A percentile compares a stretch with the other conserved stretches of the same genome.
Evolutionary conservation across 2,113 vertebrate species (phyloP).

Genomic region (Empidonax traillii): DNA sequence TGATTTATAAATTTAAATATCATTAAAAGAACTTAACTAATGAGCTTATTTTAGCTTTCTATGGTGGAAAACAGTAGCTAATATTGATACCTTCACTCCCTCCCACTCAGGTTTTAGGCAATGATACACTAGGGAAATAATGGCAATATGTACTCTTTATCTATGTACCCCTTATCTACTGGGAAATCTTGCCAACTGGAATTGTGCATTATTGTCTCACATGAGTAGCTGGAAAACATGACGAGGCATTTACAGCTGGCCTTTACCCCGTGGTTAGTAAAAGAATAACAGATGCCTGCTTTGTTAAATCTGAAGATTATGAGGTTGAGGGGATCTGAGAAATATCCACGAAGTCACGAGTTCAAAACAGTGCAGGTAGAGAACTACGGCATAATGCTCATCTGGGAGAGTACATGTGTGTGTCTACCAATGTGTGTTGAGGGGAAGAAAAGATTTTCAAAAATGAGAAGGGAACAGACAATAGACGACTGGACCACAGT

Average conservation of each 20-base stretch:
- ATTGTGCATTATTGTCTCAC: background rate
- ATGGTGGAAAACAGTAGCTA: background rate
- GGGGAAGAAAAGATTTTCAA: background rate
- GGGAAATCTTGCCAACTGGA: background rate
- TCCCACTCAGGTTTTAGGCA: background rate
- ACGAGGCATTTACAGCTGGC: conserved; percentile 10
- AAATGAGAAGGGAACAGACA: background rate
- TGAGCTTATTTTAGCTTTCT: background rate
- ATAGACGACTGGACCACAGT: background rate
- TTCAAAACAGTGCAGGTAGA: background rate
- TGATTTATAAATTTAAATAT: background rate
- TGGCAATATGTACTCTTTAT: background rate
- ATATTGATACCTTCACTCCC: background rate
- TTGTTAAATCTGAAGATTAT: background rate
- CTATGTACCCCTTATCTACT: background rate
- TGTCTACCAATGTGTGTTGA: background rate
- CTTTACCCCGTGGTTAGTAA: background rate
- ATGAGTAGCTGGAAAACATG: background rate
- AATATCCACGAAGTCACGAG: background rate
- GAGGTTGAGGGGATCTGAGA: background rate
- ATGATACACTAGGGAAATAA: background rate
- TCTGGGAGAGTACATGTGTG: background rate
- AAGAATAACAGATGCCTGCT: background rate
- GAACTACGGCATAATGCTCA: background rate
- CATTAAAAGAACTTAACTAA: background rate